Evolutionary conservation across 2,888 invertebrate genomes (phyloP).

Genomic region (Diaprepes abbreviatus): DNA sequence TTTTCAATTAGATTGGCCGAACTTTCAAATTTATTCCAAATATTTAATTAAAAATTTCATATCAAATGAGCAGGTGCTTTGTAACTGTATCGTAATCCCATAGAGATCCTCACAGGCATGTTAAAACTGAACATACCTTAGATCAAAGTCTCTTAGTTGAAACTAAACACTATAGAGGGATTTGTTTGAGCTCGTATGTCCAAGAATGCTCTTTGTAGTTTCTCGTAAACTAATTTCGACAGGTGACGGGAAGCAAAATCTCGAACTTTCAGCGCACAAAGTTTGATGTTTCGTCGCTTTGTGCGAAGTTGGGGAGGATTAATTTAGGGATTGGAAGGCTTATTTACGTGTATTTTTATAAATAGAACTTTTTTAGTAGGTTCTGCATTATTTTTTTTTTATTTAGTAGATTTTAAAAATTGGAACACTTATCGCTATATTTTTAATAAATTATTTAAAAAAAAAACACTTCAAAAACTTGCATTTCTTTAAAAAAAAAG

Average conservation of each 20-base stretch:
- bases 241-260: conserved; percentile 34
- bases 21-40: too few species aligned
- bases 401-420: too few species aligned
- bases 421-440: too few species aligned
- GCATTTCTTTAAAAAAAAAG: too few species aligned
- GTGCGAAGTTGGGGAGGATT: not conserved
- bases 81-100: not conserved
- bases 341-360: not conserved
- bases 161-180: conserved; percentile 11
- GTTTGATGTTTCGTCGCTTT: conserved; percentile 14
- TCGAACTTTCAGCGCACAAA: conserved; percentile 24
- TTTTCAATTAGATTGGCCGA: too few species aligned
- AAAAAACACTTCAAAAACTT: too few species aligned
- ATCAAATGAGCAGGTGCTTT: not conserved
- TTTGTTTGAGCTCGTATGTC: conserved; percentile 25
- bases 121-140: conserved; percentile 8
- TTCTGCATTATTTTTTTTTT: too few species aligned
- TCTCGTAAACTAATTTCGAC: conserved; percentile 37
- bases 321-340: not conserved
- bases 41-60: not conserved
- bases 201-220: conserved; percentile 35
- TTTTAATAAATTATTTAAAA: too few species aligned
- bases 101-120: not conserved
- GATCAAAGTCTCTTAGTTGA: conserved; percentile 15
- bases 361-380: not conserved